Base-by-base conservation (phyloP, 2,113 vertebrate genomes). In the Aplodontia rufa region DNA sequence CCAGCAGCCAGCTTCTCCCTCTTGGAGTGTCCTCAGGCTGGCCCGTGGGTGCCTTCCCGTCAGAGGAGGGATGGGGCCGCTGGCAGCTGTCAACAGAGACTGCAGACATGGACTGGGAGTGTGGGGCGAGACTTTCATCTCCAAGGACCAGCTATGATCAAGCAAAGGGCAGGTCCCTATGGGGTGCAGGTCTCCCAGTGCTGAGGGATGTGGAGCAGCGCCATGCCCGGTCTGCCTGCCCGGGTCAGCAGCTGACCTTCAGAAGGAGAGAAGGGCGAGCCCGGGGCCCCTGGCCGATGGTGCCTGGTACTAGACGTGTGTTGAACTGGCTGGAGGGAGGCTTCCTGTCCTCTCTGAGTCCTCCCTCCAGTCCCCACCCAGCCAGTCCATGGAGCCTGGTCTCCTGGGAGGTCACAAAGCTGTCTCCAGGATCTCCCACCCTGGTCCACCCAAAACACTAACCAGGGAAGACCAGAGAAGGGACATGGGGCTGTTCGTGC, bases 81-180 rank as follows among this genome's bases (percentile, higher is more conserved):
- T 92, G 55, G 92, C 93, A 45, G 30, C 84, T 91, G 90, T 92
- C 64, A 40, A 69, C 89, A 62, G 92, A 53, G 82, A 74, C 60
- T 97, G 88, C 66, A 3, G 96, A 96, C 98, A 97, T 95, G 91
- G 97, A 97, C 95, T 79, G 88, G 86, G 96, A 95, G 76, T 51
- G 42, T 6, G 35, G 96, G 97, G 88, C 6, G 30, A 92, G 94
- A 89, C 97, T 93, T 96, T 97, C 94, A 86, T 93, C 93, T 94
- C 95, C 96, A 91, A 35, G 62, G 91, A 89, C 88, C 97, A 92
- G 92, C 96, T 74, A 71, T 26, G 0, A 91, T 82, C 0, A 0
- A 49, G 79, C 93, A 97, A 98, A 6, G 91, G 96, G 96, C 95
- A 40, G 83, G 32, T 87, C 22, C 2, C 22, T 17, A 69, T 55